Conservation (phyloP, 2,888 invertebrate genomes). For the Oscheius sp. region DNA sequence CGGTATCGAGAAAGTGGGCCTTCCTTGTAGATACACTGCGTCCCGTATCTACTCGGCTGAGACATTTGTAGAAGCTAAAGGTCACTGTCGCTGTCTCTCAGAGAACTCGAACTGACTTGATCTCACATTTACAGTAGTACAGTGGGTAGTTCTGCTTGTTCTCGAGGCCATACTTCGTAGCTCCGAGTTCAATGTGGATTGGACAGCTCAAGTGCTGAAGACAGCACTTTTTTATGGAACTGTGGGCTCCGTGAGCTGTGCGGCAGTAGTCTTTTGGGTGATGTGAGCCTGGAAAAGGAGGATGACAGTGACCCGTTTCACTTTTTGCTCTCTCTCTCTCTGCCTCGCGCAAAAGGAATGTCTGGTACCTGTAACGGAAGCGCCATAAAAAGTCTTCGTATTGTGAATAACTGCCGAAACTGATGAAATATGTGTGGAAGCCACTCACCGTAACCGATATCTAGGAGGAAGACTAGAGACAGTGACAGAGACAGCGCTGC, state of each 20-base stretch:
- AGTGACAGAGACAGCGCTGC: not conserved
- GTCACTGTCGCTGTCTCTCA: too few relatives aligned
- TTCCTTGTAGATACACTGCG: constrained; percentile 27
- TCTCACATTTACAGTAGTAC: constrained; percentile 35
- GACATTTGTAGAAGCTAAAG: constrained; percentile 35
- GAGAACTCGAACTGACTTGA: constrained; percentile 12
- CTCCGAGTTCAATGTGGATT: constrained; percentile 20
- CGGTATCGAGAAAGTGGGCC: constrained; percentile 29
- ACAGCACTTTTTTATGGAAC: constrained; percentile 34
- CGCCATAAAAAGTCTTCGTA: too few relatives aligned
- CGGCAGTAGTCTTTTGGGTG: constrained; percentile 27
- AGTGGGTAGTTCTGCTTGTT: constrained; percentile 23
- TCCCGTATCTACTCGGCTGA: constrained; percentile 28
- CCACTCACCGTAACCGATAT: too few relatives aligned
- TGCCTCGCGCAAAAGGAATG: too few relatives aligned
- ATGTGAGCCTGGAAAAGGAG: constrained; percentile 11
- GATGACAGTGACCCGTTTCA: not conserved
- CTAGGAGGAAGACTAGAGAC: not conserved
- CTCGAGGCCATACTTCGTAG: constrained; percentile 20
- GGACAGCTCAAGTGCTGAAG: constrained; percentile 32
- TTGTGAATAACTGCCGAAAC: too few relatives aligned
- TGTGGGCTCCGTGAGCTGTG: constrained; percentile 22
- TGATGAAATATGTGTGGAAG: too few relatives aligned
- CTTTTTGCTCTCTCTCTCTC: not conserved
- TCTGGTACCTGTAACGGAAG: too few relatives aligned